Percentiles rank a stretch among this genome's conserved stretches.
Conservation (phyloP, 2,888 invertebrate genomes). For the Sialis lutaria region DNA sequence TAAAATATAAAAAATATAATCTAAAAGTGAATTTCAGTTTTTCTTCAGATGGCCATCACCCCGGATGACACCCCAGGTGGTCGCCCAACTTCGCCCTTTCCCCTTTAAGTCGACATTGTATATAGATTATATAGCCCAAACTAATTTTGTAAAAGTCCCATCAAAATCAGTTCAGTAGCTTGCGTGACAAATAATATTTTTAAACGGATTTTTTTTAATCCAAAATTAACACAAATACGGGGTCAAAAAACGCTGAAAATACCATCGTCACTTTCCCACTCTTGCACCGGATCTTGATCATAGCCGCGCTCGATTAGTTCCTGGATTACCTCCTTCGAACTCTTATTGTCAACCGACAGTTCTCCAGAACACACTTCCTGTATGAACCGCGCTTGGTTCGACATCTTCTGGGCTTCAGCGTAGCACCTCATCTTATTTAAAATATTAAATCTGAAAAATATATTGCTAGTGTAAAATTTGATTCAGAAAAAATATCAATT, state of each 20-base stretch:
- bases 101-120: slow-evolving; percentile 10
- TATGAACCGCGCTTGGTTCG: slow-evolving; percentile 90
- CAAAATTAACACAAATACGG: no score
- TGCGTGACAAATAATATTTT: no score
- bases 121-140: no score
- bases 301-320: slow-evolving; percentile 58
- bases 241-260: slow-evolving; percentile 15
- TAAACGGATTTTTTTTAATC: no score
- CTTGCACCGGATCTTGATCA: slow-evolving; percentile 35
- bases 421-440: no score
- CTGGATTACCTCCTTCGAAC: slow-evolving; percentile 74
- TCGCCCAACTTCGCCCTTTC: slow-evolving; percentile 22
- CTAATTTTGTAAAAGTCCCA: no score
- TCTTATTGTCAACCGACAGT: slow-evolving; percentile 82
- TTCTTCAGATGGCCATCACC: slow-evolving; percentile 1
- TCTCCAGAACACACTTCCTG: slow-evolving; percentile 87
- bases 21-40: not conserved
- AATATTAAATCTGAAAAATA: no score
- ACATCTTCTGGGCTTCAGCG: slow-evolving; percentile 74
- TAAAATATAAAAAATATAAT: no score
- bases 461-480: no score
- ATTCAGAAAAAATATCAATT: no score
- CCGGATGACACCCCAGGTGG: slow-evolving; percentile 12
- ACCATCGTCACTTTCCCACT: slow-evolving; percentile 45
- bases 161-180: no score